phyloP scores from a whole-genome alignment of 2,888 invertebrate species.

The Hetaerina titia region DNA sequence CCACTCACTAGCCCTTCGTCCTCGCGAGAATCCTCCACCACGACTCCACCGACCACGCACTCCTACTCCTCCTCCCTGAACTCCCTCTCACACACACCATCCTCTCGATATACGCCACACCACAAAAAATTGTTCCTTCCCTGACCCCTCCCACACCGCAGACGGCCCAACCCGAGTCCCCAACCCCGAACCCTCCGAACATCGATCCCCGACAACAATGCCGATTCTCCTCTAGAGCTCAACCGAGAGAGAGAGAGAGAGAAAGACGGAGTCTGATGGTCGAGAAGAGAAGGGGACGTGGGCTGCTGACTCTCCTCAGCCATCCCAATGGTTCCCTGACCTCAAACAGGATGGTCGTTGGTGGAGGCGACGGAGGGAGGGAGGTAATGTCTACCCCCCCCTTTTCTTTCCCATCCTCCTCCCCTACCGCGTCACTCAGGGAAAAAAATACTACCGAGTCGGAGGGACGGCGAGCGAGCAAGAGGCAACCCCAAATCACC shows the following conservation, averaged over 20 bases:
- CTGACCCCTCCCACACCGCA: constrained; percentile 2
- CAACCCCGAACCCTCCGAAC: neutral
- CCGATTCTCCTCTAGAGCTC: neutral
- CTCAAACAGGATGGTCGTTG: neutral
- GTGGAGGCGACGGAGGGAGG: neutral
- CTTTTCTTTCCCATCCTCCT: neutral
- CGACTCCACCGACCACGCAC: neutral
- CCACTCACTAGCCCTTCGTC: neutral
- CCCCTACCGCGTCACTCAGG: neutral
- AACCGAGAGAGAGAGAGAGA: no score
- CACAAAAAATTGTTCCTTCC: constrained; percentile 16
- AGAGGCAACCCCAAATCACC: neutral
- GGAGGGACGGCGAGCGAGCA: neutral
- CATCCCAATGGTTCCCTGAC: neutral
- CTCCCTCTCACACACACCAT: neutral
- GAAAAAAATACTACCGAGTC: neutral
- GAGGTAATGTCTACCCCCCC: neutral
- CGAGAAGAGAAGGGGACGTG: neutral
- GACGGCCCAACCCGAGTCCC: neutral
- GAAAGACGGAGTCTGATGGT: neutral
- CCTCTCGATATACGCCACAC: neutral
- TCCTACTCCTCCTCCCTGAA: neutral
- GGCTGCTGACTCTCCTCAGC: neutral
- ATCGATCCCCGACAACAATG: neutral
- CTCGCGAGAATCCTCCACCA: neutral